A percentile compares a stretch with the other conserved stretches of the same genome.
These are phyloP conservation scores for Lasioglossum vierecki DNA, from an alignment of 2,888 invertebrate genomes.

Conservation along the genomic window DNA sequence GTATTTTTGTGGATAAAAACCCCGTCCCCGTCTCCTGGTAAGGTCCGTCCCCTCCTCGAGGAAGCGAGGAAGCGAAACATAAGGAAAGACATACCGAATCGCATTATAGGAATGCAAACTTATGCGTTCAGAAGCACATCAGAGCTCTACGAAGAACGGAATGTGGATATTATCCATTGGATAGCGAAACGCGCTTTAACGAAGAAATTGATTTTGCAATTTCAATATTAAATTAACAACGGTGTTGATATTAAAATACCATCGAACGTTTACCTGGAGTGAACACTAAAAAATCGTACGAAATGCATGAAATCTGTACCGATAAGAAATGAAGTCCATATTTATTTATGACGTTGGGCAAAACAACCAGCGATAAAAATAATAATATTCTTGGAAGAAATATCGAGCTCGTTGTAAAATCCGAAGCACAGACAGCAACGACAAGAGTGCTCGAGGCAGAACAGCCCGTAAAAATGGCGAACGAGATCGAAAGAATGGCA, in stretches of 20 bases:
- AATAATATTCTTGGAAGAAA: background rate
- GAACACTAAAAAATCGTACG: background rate
- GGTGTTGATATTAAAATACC: background rate
- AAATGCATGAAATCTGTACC: background rate
- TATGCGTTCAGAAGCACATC: no score
- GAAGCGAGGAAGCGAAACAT: no score
- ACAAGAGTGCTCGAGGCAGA: background rate
- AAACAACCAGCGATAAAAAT: background rate
- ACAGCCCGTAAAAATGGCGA: constrained; percentile 36
- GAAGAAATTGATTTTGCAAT: background rate
- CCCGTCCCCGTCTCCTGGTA: no score
- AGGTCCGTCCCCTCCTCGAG: no score
- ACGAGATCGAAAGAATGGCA: constrained; percentile 15
- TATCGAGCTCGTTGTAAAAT: background rate
- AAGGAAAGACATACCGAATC: no score
- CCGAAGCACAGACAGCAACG: background rate
- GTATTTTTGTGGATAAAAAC: no score
- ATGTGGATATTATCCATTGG: no score
- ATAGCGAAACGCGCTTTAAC: no score
- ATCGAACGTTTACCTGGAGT: background rate
- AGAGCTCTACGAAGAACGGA: no score
- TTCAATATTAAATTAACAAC: background rate
- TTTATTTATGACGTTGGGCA: background rate
- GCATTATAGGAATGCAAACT: no score
- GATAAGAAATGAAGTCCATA: background rate